Evolutionary conservation across 2,797 vertebrate species (phyloP), one percentile per base, ranked within the genome.

Genomic region (Tiaroga cobitis): DNA sequence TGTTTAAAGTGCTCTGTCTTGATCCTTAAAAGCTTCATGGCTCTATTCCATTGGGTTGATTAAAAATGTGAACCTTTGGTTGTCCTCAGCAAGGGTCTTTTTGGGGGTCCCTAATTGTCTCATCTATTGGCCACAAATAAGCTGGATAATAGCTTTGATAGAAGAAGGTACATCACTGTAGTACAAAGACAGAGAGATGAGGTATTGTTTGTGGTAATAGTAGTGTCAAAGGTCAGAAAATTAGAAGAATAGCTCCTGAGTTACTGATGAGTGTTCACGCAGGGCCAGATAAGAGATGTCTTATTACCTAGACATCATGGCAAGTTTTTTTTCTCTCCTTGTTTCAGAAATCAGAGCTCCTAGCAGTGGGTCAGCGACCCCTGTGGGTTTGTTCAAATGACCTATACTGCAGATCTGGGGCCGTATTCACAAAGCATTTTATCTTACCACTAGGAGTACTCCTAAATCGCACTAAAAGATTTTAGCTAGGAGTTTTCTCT

Each of bases 181-280:
- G 80, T 79, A 65, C 68, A 89, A 89, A 91, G 89, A 92, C 89
- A 91, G 87, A 89, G 29, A 19, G 61, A 56, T 73, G 29, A 65
- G 65, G 16, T 51, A 75, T 51, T 76, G 43, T 51, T 83, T 65
- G 59, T 65, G 43, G 59, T 67, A 51, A 51, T 67, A 51, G 43
- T 21, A 24, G 41, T 80, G 70, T 74, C 56, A 82, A 74, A 74
- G 56, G 56, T 82, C 70, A 82, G 29, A 72, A 65, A 46, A 75
- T 37, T 26, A 46, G 56, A 74, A 32, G 68, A 81, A 39, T 72
- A 6, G 32, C 34, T 21, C 5, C 32, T 54, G 59, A 26, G 54
- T 51, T 29, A 5, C 21, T 46, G 72, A 81, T 43, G 72, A 54
- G 78, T 68, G 46, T 68, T 80, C 70, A 75, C 41, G n/a, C 56